Base-by-base conservation (phyloP, 1,140 invertebrate genomes). In the Ridgeia piscesae region DNA sequence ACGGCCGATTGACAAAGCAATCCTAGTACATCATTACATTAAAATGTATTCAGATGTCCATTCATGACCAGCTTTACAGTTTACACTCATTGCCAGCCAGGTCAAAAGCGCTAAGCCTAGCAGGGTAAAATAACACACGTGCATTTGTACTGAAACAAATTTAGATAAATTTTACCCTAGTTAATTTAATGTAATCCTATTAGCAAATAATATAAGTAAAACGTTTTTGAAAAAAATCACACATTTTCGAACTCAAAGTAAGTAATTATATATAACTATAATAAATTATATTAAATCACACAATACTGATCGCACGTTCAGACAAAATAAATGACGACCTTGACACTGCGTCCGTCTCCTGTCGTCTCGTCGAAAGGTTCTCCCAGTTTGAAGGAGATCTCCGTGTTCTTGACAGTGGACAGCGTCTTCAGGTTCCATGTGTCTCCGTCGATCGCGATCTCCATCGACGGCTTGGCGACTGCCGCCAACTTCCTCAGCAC, bases 361-460 rank as follows among this genome's bases (percentile, higher is more conserved):
- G 98, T 98, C 93, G 97, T 97, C 94, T 99, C 98, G 17, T 98
- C 97, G 95, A 98, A 98, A 95, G 98, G 97, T 93, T 98, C 97
- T 34, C 97, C 98, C 6, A 98, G 96, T 93, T 96, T 98, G 96
- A 99, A 99, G 93, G 97, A 97, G 89, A 98, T 97, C 92, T 97
- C 96, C 0, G 97, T 97, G 93, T 97, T 98, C 95, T 98, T 98
- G 95, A 99, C 98, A 1, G 98, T 98, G 17, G 98, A 98, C 6
- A 96, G 97, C 1, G 98, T 98, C 93, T 97, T 97, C 50, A 99
- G 94, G 0, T 97, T 97, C 96, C 97, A 98, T 6, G 95, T 94
- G 93, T 97, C 97, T 91, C 97, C 97, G 14, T 97, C 97, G 92
- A 97, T 96, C 8, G 96, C 97, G 88, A 98, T 96, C 93, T 98